Percentiles rank a stretch among this genome's conserved stretches.
Conservation (phyloP, 2,888 invertebrate genomes). For the Xanthorhoe spadicearia region DNA sequence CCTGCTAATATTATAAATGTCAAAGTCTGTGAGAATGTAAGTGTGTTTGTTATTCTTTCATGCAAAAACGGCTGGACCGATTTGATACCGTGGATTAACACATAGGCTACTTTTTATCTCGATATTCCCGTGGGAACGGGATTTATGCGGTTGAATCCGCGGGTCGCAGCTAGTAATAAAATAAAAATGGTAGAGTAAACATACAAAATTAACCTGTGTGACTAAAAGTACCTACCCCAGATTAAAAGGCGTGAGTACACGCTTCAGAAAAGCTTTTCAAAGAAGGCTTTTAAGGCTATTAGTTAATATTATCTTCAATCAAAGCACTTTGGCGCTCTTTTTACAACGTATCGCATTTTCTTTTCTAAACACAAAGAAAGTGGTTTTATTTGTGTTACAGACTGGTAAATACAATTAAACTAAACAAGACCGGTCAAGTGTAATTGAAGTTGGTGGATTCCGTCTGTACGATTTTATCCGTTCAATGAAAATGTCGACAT, state of each 20-base stretch:
- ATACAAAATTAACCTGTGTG: too few relatives aligned
- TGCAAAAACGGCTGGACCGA: too few relatives aligned
- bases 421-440: not conserved
- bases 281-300: slow-evolving; percentile 30
- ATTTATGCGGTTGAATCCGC: too few relatives aligned
- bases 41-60: too few relatives aligned
- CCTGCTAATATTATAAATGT: too few relatives aligned
- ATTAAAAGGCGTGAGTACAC: not conserved
- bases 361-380: not conserved
- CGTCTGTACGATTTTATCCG: not conserved
- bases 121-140: too few relatives aligned
- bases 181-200: too few relatives aligned
- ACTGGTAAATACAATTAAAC: not conserved
- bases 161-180: too few relatives aligned
- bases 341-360: not conserved
- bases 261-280: slow-evolving; percentile 22
- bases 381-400: not conserved
- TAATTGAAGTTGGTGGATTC: not conserved
- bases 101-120: too few relatives aligned
- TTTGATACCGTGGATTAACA: too few relatives aligned
- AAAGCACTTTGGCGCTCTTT: slow-evolving; percentile 1
- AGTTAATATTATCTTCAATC: slow-evolving; percentile 17
- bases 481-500: not conserved
- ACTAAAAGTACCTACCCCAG: too few relatives aligned
- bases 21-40: too few relatives aligned